phyloP scores from a whole-genome alignment of 2,888 invertebrate species.

The Ectemnius continuus region DNA sequence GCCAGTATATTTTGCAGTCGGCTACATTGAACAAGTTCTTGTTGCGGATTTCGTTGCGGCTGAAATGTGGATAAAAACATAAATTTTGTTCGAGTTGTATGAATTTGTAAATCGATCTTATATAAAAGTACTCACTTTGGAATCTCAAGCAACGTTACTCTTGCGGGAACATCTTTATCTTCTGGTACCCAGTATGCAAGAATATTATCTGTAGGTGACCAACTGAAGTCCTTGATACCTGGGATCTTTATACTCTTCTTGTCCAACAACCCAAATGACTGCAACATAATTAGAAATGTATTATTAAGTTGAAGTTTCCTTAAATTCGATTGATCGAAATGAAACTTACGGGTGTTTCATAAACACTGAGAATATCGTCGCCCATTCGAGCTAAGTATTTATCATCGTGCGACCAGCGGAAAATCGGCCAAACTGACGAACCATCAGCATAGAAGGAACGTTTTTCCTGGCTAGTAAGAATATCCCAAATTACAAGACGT shows the following conservation, averaged over 20 bases:
- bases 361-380: conserved; percentile 91
- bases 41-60: conserved; percentile 90
- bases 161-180: conserved; percentile 96
- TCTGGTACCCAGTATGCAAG: conserved; percentile 99
- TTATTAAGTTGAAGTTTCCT: neutral
- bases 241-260: conserved; percentile 96
- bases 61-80: conserved; percentile 54
- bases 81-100: neutral
- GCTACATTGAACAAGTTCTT: conserved; percentile 99
- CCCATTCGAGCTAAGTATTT: conserved; percentile 95
- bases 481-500: conserved; percentile 97
- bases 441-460: conserved; percentile 93
- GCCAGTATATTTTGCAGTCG: conserved; percentile 99
- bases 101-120: no score
- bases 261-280: conserved; percentile 94
- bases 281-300: conserved; percentile 58
- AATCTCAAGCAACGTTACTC: conserved; percentile 94
- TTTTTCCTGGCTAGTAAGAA: conserved; percentile 95
- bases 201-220: conserved; percentile 98
- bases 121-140: conserved; percentile 82
- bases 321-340: neutral
- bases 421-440: conserved; percentile 93
- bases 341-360: conserved; percentile 90
- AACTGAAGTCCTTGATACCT: conserved; percentile 95
- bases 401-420: conserved; percentile 98